phyloP scores from a whole-genome alignment of 2,113 vertebrate genomes.

The Plotosus lineatus region DNA sequence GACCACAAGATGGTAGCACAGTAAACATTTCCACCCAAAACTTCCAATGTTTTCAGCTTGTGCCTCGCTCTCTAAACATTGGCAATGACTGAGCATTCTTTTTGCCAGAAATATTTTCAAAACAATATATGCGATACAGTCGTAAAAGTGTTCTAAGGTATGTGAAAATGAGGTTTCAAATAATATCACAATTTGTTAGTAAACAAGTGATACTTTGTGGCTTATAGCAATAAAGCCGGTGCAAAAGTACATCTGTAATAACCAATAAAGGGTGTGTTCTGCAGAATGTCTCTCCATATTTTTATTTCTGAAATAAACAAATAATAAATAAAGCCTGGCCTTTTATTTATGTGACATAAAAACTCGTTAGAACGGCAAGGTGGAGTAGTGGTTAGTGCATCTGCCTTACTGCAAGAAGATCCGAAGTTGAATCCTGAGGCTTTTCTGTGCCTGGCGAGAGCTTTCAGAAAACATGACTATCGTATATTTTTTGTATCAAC shows the following conservation, averaged over 20 bases:
- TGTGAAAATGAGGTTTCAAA: background rate
- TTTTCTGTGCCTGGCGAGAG: too few relatives aligned
- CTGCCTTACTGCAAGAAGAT: too few relatives aligned
- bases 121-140: background rate
- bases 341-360: background rate
- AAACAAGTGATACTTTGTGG: background rate
- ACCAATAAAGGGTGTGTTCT: too few relatives aligned
- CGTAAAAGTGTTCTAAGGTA: background rate
- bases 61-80: background rate
- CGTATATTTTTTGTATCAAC: too few relatives aligned
- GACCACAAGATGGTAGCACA: conserved; percentile 29
- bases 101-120: background rate
- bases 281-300: too few relatives aligned
- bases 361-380: too few relatives aligned
- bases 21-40: background rate
- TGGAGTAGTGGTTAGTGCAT: too few relatives aligned
- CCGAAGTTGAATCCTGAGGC: too few relatives aligned
- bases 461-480: too few relatives aligned
- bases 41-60: background rate
- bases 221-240: background rate
- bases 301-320: background rate
- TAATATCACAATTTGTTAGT: background rate
- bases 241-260: too few relatives aligned
- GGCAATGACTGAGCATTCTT: background rate
- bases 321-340: background rate